phyloP scores from a whole-genome alignment of 2,113 vertebrate genomes.

The Gavia stellata region DNA sequence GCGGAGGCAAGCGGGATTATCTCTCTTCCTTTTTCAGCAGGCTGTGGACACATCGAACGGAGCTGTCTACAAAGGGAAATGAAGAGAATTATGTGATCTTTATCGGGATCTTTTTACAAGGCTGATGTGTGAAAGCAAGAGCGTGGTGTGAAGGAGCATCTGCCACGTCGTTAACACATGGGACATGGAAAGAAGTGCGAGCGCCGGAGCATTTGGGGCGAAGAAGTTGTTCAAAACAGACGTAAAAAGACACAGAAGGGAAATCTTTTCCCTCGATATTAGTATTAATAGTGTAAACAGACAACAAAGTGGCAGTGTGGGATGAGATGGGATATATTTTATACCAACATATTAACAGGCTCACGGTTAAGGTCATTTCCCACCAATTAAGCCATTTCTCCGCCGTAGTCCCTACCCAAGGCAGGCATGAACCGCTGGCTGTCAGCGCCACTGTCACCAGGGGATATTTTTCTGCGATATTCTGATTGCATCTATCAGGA shows the following conservation, averaged over 20 bases:
- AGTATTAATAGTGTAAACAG: neutral
- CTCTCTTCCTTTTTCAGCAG: neutral
- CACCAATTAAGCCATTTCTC: neutral
- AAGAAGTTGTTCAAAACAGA: neutral
- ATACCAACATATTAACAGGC: neutral
- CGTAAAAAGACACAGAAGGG: neutral
- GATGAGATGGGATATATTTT: neutral
- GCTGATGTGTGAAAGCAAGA: neutral
- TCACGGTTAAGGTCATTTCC: neutral
- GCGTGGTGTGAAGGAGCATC: neutral
- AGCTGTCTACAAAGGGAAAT: neutral
- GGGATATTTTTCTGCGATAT: neutral
- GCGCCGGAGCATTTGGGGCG: accelerated
- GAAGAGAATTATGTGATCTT: neutral
- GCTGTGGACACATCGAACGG: neutral
- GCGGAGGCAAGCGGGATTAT: neutral
- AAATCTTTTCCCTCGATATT: neutral
- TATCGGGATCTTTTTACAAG: neutral
- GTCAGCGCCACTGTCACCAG: accelerated
- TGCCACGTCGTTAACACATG: neutral
- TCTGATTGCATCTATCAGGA: neutral
- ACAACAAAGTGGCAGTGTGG: neutral
- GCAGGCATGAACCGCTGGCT: neutral
- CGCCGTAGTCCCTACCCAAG: neutral
- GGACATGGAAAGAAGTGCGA: neutral